Conservation (phyloP, 2,888 invertebrate species). For the Luperina nickerlii region DNA sequence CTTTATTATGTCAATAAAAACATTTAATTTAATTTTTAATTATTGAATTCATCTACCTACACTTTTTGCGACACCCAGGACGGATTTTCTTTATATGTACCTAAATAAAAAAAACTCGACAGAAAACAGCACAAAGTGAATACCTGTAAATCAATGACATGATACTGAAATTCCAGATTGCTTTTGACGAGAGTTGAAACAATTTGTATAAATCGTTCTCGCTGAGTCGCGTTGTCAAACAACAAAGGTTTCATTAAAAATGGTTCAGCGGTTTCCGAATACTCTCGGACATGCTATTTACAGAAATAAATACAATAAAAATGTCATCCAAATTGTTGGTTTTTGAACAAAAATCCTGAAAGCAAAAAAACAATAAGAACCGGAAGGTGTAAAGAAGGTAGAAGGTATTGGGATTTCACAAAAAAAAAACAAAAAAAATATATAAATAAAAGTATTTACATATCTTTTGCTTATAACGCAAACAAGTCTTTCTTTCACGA, state of each 20-base stretch:
- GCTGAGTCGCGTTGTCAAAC: background rate
- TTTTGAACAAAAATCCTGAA: background rate
- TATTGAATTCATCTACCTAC: background rate
- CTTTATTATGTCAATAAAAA: no score
- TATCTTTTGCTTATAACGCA: no score
- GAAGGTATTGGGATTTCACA: background rate
- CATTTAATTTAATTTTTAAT: background rate
- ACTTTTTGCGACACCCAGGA: background rate
- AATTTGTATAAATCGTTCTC: conserved; percentile 13
- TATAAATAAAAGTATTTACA: background rate
- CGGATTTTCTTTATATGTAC: background rate
- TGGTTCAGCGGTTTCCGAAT: background rate
- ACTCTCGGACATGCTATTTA: background rate
- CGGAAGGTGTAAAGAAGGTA: background rate
- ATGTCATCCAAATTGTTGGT: background rate
- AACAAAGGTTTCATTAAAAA: conserved; percentile 6
- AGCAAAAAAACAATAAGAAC: background rate
- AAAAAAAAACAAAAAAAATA: background rate
- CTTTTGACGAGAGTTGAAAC: conserved; percentile 8
- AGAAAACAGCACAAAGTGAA: background rate
- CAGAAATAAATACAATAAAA: background rate
- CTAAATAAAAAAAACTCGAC: background rate
- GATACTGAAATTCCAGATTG: background rate
- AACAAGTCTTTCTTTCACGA: no score
- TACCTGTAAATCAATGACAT: background rate